Conservation (phyloP, 2,888 invertebrate species). For the Adineta ricciae region DNA sequence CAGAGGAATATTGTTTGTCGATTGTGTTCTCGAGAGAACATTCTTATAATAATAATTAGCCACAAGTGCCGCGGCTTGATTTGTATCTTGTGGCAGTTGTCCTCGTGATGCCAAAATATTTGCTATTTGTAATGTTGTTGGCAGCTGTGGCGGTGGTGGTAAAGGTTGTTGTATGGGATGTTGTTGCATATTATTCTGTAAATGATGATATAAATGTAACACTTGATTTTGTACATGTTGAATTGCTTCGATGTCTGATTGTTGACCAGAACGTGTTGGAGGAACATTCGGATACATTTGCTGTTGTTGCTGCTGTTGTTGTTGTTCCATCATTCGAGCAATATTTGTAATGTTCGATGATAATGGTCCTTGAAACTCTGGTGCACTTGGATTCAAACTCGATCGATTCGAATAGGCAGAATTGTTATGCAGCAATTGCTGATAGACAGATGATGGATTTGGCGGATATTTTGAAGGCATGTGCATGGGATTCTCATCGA, state of each 20-base stretch:
- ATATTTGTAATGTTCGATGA: not conserved
- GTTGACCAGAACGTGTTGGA: not conserved
- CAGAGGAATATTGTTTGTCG: too few relatives aligned
- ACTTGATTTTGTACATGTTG: slow-evolving; percentile 20
- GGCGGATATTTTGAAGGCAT: not conserved
- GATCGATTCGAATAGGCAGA: not conserved
- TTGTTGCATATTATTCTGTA: not conserved
- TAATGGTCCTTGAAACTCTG: slow-evolving; percentile 10
- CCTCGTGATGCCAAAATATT: not conserved
- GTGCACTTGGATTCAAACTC: slow-evolving; percentile 17
- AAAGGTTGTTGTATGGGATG: not conserved
- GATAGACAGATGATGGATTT: not conserved
- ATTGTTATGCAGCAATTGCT: not conserved
- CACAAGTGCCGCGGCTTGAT: not conserved
- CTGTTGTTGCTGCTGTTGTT: not conserved
- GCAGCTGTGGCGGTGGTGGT: not conserved
- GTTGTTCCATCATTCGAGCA: not conserved
- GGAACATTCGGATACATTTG: not conserved
- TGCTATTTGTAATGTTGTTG: slow-evolving; percentile 8
- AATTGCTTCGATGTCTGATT: not conserved
- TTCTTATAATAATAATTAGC: not conserved
- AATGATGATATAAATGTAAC: slow-evolving; percentile 3
- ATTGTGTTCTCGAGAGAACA: too few relatives aligned
- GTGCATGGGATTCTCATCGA: not conserved
- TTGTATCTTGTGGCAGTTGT: slow-evolving; percentile 1